Evolutionary conservation across 2,113 vertebrate species (phyloP), one percentile per base, ranked within the genome.

Genomic region (Rhynchomys soricoides): DNA sequence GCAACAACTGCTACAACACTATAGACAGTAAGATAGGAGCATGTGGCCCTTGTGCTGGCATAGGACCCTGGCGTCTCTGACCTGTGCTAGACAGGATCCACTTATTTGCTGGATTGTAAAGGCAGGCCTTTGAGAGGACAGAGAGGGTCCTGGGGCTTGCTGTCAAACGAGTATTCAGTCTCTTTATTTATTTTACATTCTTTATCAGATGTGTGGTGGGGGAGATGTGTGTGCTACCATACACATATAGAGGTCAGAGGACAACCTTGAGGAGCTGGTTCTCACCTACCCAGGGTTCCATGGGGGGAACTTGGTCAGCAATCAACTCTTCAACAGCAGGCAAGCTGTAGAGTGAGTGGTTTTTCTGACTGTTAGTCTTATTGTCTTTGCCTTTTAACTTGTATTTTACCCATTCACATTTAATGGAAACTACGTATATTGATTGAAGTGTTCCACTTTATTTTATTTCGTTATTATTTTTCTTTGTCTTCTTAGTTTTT

Each of bases 391-490:
- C 34, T 94, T 88, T 94, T 85, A 71, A 19, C 75, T 71, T 59
- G 6, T 10, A 1, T 43, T 91, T 74, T 78, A 45, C 62, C 57
- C 26, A 21, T 71, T 21, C 40, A 89, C 17, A 40, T 81, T 89
- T 94, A 68, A 62, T 40, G 90, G 86, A 45, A 43, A 24, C 2
- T 8, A 26, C 17, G 22, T 22, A 7, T 15, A 37, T 10, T 45
- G 48, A 75, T 34, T 73, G 5, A 43, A 5, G 13, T 68, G 62
- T 78, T 17, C 40, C 40, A 45, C 45, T 73, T 78, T 12, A 66
- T 87, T 48, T 86, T 68, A 9, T 17, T 95, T 93, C 89, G n/a
- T n/a, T n/a, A 74, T n/a, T 73, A 2, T 94, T 94, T 93, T 70
- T 55, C 37, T 83, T 31, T 66, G 21, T 55, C 1, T 1, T 37